Evolutionary conservation across 2,797 vertebrate genomes (phyloP), one percentile per base, ranked within the genome.

Genomic region (Tragopan temminckii): DNA sequence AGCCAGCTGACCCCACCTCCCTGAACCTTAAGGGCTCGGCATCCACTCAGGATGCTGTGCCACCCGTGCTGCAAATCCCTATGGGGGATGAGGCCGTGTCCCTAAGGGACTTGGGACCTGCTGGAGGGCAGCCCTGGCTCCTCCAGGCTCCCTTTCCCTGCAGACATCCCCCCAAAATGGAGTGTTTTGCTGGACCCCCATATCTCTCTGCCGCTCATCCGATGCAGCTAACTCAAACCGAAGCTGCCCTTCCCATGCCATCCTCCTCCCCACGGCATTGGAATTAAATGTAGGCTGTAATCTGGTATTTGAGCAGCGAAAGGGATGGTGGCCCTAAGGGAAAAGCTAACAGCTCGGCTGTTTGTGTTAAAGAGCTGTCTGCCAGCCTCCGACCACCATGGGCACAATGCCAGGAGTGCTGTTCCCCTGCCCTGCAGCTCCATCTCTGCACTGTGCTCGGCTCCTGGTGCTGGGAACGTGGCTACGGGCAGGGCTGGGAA

Each of bases 271-370:
- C 31, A 3, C 91, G 96, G 96, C 95, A 96, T 53, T 90, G 95
- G 94, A 97, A 97, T 97, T 96, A 97, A 97, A 97, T 94, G 96
- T 96, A 95, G 96, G 94, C 96, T 97, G 89, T 97, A 97, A 97
- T 97, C 97, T 96, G 96, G 96, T 95, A 94, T 97, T 97, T 97
- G 95, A 97, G 95, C 96, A 97, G 91, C 81, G 84, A 97, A 97
- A 95, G 96, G 94, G 96, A 97, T 95, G 96, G 97, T 96, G 92
- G 97, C 96, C 96, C 96, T 97, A 95, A 97, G 97, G 97, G 97
- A 97, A 91, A 95, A 97, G 97, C 96, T 97, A 97, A 96, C 97
- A 97, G 97, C 96, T 97, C 95, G 95, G 94, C 96, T 96, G 96
- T 95, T 95, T 96, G 97, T 93, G 96, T 96, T 97, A 96, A 97